Conservation (phyloP, 2,888 invertebrate species). For the Ectobius pallidus region DNA sequence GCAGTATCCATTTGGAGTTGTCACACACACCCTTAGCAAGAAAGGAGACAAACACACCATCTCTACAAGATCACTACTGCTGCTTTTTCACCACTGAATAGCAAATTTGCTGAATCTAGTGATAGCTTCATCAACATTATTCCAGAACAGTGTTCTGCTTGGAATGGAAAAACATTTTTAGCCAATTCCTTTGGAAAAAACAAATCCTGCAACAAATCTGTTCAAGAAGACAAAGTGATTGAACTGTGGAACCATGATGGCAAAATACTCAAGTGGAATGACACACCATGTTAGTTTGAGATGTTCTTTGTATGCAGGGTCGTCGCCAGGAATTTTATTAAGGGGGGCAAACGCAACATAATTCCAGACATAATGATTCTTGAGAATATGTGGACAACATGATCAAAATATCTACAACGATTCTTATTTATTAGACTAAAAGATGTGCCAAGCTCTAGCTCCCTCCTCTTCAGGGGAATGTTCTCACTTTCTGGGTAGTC, state of each 20-base stretch:
- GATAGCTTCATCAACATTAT: background rate
- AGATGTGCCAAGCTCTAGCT: no score
- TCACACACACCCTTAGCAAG: constrained; percentile 32
- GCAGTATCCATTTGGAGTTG: constrained; percentile 42
- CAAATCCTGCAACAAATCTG: background rate
- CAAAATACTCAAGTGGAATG: constrained; percentile 94
- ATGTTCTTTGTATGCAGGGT: constrained; percentile 90
- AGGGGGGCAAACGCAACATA: no score
- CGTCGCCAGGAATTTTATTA: no score
- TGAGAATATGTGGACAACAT: no score
- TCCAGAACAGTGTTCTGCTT: constrained; percentile 27
- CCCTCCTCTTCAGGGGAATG: no score
- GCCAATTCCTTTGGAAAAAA: constrained; percentile 32
- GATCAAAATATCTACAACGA: no score
- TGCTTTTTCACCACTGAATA: constrained; percentile 53
- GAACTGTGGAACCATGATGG: constrained; percentile 90
- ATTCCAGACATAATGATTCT: no score
- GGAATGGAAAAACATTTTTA: constrained; percentile 31
- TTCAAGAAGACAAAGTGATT: background rate
- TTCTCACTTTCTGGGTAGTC: no score
- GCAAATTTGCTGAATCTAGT: constrained; percentile 30
- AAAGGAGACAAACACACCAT: constrained; percentile 39
- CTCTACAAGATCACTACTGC: constrained; percentile 52
- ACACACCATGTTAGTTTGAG: constrained; percentile 91
- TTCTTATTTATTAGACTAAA: no score